phyloP scores from a whole-genome alignment of 2,113 vertebrate genomes.

The Machaerirhynchus nigripectus region DNA sequence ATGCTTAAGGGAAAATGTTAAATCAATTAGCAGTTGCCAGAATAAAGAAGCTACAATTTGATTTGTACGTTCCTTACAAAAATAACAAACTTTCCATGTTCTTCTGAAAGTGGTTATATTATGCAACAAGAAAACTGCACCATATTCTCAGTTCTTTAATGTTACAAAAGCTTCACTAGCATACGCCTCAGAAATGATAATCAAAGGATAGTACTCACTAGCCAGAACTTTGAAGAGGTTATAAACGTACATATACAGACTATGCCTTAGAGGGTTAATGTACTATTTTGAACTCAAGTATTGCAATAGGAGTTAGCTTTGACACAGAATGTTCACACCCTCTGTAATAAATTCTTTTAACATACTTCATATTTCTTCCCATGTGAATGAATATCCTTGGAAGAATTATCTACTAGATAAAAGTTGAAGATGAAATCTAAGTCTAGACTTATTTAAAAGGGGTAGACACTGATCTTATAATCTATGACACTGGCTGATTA shows the following conservation, averaged over 20 bases:
- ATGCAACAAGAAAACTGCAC: not conserved
- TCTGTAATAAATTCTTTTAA: constrained; percentile 50
- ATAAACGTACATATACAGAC: not conserved
- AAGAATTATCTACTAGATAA: constrained; percentile 57
- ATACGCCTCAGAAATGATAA: not conserved
- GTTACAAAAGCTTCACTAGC: constrained; percentile 7
- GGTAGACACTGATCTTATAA: constrained; percentile 20
- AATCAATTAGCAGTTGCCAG: constrained; percentile 58
- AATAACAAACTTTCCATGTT: not conserved
- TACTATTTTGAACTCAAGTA: constrained; percentile 32
- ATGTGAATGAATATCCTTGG: constrained; percentile 30
- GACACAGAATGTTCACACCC: constrained; percentile 39
- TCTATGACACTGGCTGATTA: constrained; percentile 8
- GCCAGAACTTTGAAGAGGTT: constrained; percentile 2
- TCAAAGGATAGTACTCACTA: not conserved
- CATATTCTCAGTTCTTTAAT: not conserved
- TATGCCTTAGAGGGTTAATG: constrained; percentile 34
- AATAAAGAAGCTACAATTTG: constrained; percentile 27
- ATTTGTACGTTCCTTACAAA: constrained; percentile 20
- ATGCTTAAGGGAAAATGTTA: constrained; percentile 59
- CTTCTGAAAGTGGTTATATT: constrained; percentile 7
- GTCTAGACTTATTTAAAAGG: constrained; percentile 38
- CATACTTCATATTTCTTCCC: constrained; percentile 42
- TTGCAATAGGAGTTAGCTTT: constrained; percentile 21
- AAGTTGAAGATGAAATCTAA: constrained; percentile 49